phyloP scores from a whole-genome alignment of 2,113 vertebrate species.

The Caranx ignobilis region DNA sequence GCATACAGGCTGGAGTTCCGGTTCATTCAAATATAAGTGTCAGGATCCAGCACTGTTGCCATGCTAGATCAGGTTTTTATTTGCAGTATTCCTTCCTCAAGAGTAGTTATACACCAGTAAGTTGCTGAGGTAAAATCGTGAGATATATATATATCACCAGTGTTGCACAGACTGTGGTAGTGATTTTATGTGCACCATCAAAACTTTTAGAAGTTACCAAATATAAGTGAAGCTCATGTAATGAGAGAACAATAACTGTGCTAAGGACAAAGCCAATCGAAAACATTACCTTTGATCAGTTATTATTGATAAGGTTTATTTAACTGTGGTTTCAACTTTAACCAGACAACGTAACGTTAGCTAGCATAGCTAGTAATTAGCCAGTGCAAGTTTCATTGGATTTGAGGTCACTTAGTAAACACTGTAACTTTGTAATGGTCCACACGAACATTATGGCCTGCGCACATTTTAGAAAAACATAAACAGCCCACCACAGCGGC shows the following conservation, averaged over 20 bases:
- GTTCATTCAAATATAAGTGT: too few species aligned
- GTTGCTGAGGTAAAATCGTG: neutral
- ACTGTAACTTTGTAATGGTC: accelerated
- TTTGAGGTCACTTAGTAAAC: accelerated
- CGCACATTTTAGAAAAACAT: neutral
- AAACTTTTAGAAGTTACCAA: neutral
- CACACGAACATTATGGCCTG: neutral
- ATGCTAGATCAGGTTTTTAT: too few species aligned
- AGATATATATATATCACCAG: neutral
- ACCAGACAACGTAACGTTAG: neutral
- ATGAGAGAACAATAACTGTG: neutral
- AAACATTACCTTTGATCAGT: neutral
- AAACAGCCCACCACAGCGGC: accelerated
- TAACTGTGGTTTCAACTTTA: neutral
- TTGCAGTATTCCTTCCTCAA: too few species aligned
- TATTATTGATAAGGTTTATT: neutral
- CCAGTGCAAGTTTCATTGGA: neutral
- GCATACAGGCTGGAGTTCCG: too few species aligned
- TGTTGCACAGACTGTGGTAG: neutral
- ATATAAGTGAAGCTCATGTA: neutral
- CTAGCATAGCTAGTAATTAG: constrained; percentile 52
- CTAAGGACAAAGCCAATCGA: neutral
- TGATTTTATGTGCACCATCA: neutral
- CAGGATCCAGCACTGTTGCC: too few species aligned
- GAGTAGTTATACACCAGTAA: too few species aligned